Base-by-base conservation (phyloP, 2,797 vertebrate species). In the Moxostoma hubbsi region DNA sequence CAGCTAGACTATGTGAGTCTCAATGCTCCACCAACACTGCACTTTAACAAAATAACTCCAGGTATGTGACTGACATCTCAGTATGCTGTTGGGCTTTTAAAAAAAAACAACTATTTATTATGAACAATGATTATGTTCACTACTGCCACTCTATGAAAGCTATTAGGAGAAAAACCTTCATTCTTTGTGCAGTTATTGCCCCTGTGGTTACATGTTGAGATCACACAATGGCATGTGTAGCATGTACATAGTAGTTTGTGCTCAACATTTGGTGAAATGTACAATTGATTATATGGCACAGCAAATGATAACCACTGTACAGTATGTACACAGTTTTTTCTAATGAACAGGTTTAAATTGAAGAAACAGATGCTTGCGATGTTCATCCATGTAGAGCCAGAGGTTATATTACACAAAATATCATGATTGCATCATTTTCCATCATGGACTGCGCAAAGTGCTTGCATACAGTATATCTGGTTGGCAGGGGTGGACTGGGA, bases 41-140 rank as follows among this genome's bases (percentile, higher is more conserved):
- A 46, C n/a, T 16, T 70, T 24, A 50, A 57, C 62, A 67, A 47
- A 46, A 15, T 18, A 11, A 68, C 15, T 57, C n/a, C 13, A 78
- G 72, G 63, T 67, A 82, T 46, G 24, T 61, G 63, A 13, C 43
- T 80, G 50, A 73, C 72, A 71, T 73, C 71, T 61, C 75, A 74
- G 49, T 24, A 58, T 64, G 59, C 68, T 55, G 64, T 74, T 72
- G 16, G 47, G 43, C 65, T 67, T 83, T 80, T 82, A 82, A 75
- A 76, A 79, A 79, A 24, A 6, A 76, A 79, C 76, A 45, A 6
- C 9, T 46, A 73, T 18, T n/a, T 36, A 10, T 84, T 71, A 61
- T 55, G 63, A 70, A 68, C 47, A 18, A 69, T 2, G 73, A 61
- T 50, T 53, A 66, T 70, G 47, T n/a, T 50, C 51, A 49, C 54